Base-by-base conservation (phyloP, 2,113 vertebrate species). In the Hymenochirus boettgeri region DNA sequence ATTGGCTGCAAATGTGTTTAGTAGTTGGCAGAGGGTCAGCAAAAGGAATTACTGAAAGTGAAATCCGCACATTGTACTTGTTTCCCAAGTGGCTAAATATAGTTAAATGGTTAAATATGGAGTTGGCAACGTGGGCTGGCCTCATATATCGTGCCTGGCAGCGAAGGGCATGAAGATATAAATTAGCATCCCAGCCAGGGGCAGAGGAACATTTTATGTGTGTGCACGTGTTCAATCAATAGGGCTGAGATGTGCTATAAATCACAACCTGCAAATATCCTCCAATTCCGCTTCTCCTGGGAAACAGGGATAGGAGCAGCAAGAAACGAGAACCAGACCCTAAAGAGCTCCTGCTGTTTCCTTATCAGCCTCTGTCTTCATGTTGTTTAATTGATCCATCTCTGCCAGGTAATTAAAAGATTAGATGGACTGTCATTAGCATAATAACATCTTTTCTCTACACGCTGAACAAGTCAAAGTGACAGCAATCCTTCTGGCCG, bases 201-300 rank as follows among this genome's bases (percentile, higher is more conserved):
- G 64, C 64, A 58, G 64, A 58, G 56, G 64, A 66, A 60, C 65
- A 69, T 69, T 60, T 60, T 60, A 66, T 66, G 55, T 45, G 56
- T 53, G 56, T 69, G 65, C 65, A 60, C 56, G 65, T 69, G 65
- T 69, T 69, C 65, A 69, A 69, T 69, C 65, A 69, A 69, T 69
- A 60, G 33, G 56, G 31, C 35, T 69, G 65, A 59, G 58, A 69
- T 59, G 65, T 59, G 56, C 35, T 35, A 69, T 69, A 59, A 69
- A 69, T 69, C 65, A 69, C 56, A 59, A 52, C 29, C 55, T 51
- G 55, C 55, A 66, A 66, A 55, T 66, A 66, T 66, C 64, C 55
- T 66, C 55, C 29, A 51, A 22, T 39, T 59, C 29, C 31, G 42
- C 55, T 23, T 27, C 55, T 42, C 11, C 29, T 51, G 46, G 46